A percentile compares a stretch with the other conserved stretches of the same genome.
Conservation (phyloP, 2,888 invertebrate species). For the Drosophila neonasuta region DNA sequence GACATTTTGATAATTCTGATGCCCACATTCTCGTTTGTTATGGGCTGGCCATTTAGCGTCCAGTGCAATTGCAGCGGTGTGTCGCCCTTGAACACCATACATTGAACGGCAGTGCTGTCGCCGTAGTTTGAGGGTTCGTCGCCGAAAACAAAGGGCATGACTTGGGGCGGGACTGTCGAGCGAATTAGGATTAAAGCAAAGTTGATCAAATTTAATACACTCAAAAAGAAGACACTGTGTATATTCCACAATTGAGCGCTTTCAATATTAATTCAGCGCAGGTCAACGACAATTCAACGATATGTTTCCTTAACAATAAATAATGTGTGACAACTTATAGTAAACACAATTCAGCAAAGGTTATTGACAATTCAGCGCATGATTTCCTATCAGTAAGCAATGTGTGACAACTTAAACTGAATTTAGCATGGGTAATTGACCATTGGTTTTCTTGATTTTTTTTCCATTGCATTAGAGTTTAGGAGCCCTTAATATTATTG, state of each 20-base stretch:
- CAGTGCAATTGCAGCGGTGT: conserved; percentile 89
- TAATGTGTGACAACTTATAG: background rate
- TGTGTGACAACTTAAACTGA: background rate
- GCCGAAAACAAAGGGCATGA: conserved; percentile 90
- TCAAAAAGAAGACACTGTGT: no score
- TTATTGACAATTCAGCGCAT: background rate
- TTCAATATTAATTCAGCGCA: conserved; percentile 3
- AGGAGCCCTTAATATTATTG: conserved; percentile 14
- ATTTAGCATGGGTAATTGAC: background rate
- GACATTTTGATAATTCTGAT: conserved; percentile 85
- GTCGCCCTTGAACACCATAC: conserved; percentile 91
- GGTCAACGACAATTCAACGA: conserved; percentile 12
- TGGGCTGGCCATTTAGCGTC: conserved; percentile 87
- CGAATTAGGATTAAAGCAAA: background rate
- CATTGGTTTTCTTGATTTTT: background rate
- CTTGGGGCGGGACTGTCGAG: conserved; percentile 88
- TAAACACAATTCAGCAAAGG: background rate
- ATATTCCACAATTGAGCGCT: background rate
- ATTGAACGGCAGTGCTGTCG: conserved; percentile 88
- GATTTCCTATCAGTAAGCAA: background rate
- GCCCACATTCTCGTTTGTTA: conserved; percentile 84
- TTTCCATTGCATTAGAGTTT: conserved; percentile 3
- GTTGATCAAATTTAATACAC: background rate
- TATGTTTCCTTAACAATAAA: background rate
- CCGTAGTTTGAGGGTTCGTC: conserved; percentile 90